A percentile compares a stretch with the other conserved stretches of the same genome.
These are phyloP conservation scores for Perithous albicinctus DNA, from an alignment of 2,888 invertebrate species.

Conservation along the genomic window DNA sequence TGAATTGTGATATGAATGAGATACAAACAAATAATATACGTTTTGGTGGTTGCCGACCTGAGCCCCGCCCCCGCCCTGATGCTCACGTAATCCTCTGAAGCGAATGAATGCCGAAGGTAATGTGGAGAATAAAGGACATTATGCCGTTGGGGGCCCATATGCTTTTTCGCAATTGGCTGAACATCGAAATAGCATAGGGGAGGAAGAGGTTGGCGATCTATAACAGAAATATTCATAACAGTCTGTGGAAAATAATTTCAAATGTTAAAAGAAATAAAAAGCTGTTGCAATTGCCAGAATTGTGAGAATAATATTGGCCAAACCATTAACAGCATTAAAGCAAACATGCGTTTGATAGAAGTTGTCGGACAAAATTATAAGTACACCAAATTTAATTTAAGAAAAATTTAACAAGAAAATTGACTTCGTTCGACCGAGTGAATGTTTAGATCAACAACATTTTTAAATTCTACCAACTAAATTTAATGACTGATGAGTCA, in stretches of 20 bases:
- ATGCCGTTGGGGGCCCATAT: neutral
- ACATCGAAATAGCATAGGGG: neutral
- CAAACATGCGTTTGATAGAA: no score
- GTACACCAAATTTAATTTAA: no score
- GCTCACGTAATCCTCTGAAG: neutral
- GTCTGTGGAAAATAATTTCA: neutral
- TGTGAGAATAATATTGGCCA: neutral
- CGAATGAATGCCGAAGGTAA: slow-evolving; percentile 25
- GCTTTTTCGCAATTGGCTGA: neutral
- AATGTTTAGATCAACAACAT: neutral
- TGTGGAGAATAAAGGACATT: slow-evolving; percentile 12
- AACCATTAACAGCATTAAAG: neutral
- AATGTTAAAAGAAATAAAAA: neutral
- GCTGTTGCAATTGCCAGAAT: neutral
- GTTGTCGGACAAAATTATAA: no score
- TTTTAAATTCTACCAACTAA: neutral
- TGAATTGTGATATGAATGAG: neutral
- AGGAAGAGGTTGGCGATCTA: neutral
- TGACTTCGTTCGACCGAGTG: neutral
- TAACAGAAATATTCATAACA: neutral
- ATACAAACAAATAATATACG: slow-evolving; percentile 31
- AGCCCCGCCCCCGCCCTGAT: no score
- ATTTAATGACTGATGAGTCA: no score
- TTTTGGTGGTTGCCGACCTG: neutral
- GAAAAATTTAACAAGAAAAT: no score